phyloP scores from a whole-genome alignment of 1,140 invertebrate species.

The Calycopis cecrops region DNA sequence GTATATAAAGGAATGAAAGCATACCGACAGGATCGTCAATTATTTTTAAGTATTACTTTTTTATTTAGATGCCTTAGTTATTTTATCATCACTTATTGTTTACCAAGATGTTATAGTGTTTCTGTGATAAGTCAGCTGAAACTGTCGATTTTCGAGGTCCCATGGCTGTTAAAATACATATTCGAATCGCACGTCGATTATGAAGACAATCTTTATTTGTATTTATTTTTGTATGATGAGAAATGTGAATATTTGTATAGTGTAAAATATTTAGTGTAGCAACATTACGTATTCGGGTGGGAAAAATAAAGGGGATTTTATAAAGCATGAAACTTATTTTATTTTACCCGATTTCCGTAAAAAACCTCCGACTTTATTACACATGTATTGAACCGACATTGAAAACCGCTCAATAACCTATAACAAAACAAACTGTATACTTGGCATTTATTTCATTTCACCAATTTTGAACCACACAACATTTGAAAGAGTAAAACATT shows the following conservation, averaged over 20 bases:
- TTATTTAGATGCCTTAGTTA: too few species aligned
- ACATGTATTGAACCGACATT: too few species aligned
- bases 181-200: background rate
- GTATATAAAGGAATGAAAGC: too few species aligned
- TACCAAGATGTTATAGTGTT: background rate
- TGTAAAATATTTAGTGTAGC: slow-evolving; percentile 6
- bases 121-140: slow-evolving; percentile 3
- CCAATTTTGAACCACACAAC: too few species aligned
- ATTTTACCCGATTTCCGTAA: background rate
- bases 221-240: slow-evolving; percentile 3
- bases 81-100: too few species aligned
- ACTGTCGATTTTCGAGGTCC: background rate
- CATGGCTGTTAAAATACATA: background rate
- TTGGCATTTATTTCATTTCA: too few species aligned
- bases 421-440: too few species aligned
- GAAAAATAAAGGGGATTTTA: slow-evolving; percentile 12
- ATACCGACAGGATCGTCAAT: too few species aligned
- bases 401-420: too few species aligned
- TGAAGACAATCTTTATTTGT: slow-evolving; percentile 2
- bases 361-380: background rate
- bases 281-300: slow-evolving; percentile 1
- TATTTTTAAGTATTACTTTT: too few species aligned
- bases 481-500: too few species aligned
- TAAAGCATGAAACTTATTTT: background rate
- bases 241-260: slow-evolving; percentile 1